These are phyloP conservation scores for Notarius lentiginosus DNA, from an alignment of 2,113 vertebrate genomes.

Conservation along the genomic window DNA sequence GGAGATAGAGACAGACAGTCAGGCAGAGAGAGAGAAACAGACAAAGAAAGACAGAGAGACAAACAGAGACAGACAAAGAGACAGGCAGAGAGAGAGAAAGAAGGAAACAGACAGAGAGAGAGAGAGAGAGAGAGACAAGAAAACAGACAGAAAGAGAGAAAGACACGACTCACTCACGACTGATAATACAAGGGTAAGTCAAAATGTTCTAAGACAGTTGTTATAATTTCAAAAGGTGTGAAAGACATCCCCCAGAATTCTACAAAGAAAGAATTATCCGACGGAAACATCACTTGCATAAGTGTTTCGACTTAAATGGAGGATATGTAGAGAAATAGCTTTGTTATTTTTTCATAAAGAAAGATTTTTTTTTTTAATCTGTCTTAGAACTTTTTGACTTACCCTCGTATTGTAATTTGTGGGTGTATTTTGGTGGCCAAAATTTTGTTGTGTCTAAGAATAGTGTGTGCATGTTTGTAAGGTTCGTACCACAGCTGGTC, in stretches of 20 bases:
- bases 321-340: too few relatives aligned
- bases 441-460: not conserved
- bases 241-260: too few relatives aligned
- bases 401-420: not conserved
- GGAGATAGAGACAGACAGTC: not conserved
- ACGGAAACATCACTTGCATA: too few relatives aligned
- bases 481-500: constrained; percentile 87
- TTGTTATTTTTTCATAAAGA: too few relatives aligned
- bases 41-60: not conserved
- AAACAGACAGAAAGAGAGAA: not conserved
- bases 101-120: not conserved
- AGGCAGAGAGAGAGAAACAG: not conserved
- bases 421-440: not conserved
- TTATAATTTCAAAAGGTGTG: too few relatives aligned
- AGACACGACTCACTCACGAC: not conserved
- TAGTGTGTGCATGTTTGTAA: not conserved
- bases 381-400: too few relatives aligned
- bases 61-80: not conserved
- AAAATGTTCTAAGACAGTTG: too few relatives aligned
- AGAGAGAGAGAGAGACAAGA: not conserved
- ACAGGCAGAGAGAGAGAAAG: not conserved
- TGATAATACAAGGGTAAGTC: too few relatives aligned
- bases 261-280: too few relatives aligned
- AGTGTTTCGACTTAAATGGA: too few relatives aligned
- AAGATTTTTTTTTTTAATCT: not conserved